phyloP scores from a whole-genome alignment of 2,797 vertebrate species.

The Poecilia wingei region DNA sequence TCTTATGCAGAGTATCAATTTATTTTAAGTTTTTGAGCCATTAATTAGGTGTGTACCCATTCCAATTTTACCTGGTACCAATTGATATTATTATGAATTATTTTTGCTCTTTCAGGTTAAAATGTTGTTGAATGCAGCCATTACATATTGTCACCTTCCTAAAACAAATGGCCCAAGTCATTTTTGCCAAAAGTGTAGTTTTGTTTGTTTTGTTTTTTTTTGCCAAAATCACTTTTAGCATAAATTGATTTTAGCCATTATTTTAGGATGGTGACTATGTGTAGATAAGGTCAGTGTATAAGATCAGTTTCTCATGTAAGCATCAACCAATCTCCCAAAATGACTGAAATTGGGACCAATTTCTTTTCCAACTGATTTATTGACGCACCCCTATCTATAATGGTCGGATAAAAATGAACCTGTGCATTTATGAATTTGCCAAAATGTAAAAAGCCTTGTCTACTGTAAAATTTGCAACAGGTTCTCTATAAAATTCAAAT shows the following conservation, averaged over 20 bases:
- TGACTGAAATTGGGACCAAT: background rate
- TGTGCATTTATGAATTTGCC: slow-evolving; percentile 5
- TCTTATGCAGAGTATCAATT: background rate
- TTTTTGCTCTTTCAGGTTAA: background rate
- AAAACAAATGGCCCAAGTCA: too few species aligned
- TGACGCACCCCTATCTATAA: background rate
- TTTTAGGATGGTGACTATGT: too few species aligned
- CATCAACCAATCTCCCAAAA: too few species aligned
- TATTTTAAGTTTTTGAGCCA: background rate
- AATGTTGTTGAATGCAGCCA: background rate
- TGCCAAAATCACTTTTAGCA: too few species aligned
- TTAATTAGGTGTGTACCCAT: background rate
- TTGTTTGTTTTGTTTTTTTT: too few species aligned
- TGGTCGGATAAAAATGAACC: background rate
- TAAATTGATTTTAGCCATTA: too few species aligned
- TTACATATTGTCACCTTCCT: background rate
- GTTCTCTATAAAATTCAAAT: background rate
- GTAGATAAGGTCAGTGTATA: background rate
- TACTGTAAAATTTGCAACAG: background rate
- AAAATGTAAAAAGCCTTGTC: background rate
- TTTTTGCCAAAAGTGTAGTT: too few species aligned
- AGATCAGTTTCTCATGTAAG: too few species aligned
- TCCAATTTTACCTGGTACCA: background rate
- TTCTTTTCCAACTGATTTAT: background rate
- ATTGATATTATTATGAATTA: background rate